These are phyloP conservation scores for Xestia sexstrigata DNA, from an alignment of 2,888 invertebrate species.

Conservation along the genomic window DNA sequence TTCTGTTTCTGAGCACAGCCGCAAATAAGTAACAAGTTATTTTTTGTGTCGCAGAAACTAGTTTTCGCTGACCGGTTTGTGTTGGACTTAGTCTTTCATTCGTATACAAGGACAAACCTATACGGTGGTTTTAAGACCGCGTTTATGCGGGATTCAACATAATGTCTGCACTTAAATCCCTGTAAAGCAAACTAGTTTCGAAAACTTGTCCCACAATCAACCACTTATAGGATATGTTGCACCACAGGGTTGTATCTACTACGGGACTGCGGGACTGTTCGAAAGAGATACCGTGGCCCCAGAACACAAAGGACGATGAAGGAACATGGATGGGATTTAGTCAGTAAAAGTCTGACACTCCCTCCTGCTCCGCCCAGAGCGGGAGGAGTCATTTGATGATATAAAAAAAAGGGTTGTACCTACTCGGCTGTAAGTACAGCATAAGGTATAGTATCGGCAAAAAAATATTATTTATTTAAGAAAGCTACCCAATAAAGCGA, in stretches of 20 bases:
- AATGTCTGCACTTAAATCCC: conserved; percentile 3
- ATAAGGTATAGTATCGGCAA: not conserved
- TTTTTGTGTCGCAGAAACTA: conserved; percentile 72
- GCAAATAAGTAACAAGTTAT: conserved; percentile 65
- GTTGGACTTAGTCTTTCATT: conserved; percentile 70
- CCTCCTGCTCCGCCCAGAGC: no score
- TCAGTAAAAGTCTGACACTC: no score
- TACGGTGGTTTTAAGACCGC: conserved; percentile 37
- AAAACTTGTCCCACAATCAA: not conserved
- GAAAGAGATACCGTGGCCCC: no score
- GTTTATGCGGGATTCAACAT: conserved; percentile 24
- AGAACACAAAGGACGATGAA: no score
- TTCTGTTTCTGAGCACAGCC: conserved; percentile 46
- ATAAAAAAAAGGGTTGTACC: no score
- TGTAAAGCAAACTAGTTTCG: not conserved
- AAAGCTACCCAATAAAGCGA: not conserved
- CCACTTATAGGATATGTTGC: not conserved
- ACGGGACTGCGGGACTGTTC: no score
- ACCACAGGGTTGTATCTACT: not conserved
- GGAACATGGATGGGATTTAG: no score
- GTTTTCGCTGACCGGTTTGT: conserved; percentile 69
- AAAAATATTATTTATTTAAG: no score
- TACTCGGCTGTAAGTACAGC: not conserved
- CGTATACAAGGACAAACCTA: conserved; percentile 72
- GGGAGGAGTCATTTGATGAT: no score